A percentile compares a stretch with the other conserved stretches of the same genome.
phyloP scores from a whole-genome alignment of 2,888 invertebrate genomes.

The Gortyna flavago region DNA sequence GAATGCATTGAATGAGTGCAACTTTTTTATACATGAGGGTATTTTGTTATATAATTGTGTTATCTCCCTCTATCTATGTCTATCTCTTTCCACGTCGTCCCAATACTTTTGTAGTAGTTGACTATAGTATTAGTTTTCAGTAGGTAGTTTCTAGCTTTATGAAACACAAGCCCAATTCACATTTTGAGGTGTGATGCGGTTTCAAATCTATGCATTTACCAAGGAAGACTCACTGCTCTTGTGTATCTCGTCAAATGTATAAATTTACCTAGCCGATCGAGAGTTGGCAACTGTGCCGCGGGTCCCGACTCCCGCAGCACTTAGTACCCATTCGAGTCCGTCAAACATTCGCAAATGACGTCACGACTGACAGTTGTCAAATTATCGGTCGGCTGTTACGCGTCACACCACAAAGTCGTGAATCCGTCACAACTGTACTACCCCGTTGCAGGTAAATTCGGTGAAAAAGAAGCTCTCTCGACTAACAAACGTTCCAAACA shows the following conservation, averaged over 20 bases:
- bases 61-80: background rate
- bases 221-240: background rate
- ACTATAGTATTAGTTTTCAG: background rate
- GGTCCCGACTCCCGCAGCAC: background rate
- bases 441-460: constrained; percentile 77
- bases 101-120: constrained; percentile 6
- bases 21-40: too few species aligned
- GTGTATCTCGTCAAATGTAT: constrained; percentile 9
- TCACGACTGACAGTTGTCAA: background rate
- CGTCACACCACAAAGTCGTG: constrained; percentile 6
- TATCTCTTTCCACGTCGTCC: background rate
- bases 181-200: constrained; percentile 18
- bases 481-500: constrained; percentile 76
- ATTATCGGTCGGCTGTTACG: constrained; percentile 4
- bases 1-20: too few species aligned
- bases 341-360: background rate
- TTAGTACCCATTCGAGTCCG: background rate
- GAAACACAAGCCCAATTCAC: background rate
- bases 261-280: constrained; percentile 9
- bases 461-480: constrained; percentile 68
- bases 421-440: constrained; percentile 39
- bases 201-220: constrained; percentile 12
- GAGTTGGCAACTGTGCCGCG: background rate
- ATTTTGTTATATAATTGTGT: too few species aligned
- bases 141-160: background rate